Conservation (phyloP, 2,113 vertebrate species). For the Sminthopsis crassicaudata region DNA sequence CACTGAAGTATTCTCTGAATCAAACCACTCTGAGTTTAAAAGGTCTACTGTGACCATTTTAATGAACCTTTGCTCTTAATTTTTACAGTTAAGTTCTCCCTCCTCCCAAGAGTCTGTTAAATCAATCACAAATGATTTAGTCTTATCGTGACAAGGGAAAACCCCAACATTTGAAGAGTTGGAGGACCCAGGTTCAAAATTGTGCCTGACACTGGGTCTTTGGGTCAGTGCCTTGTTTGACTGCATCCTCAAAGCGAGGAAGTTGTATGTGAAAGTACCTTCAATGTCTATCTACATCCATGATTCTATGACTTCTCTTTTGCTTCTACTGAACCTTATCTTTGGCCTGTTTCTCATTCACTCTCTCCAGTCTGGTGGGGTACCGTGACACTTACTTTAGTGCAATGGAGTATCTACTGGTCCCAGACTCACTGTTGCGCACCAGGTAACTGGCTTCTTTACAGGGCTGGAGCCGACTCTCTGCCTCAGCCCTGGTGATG, state of each 20-base stretch:
- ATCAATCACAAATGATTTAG: neutral
- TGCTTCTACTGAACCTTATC: neutral
- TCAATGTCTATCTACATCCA: neutral
- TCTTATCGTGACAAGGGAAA: neutral
- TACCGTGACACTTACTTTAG: conserved; percentile 90
- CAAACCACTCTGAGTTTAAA: neutral
- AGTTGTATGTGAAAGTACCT: neutral
- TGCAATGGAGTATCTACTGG: conserved; percentile 96
- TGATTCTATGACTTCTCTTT: neutral
- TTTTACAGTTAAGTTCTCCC: neutral
- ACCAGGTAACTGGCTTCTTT: conserved; percentile 95
- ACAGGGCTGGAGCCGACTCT: conserved; percentile 93
- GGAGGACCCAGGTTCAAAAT: neutral
- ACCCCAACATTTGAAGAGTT: neutral
- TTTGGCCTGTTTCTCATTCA: neutral
- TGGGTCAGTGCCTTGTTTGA: neutral
- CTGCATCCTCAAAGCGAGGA: neutral
- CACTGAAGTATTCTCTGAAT: neutral
- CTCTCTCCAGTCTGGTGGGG: accelerated
- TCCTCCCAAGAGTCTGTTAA: neutral
- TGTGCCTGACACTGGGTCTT: neutral
- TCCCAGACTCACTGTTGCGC: conserved; percentile 94
- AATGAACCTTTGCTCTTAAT: neutral
- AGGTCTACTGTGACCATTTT: neutral
- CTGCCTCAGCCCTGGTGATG: conserved; percentile 93